Percentiles rank a stretch among this genome's conserved stretches.
Conservation (phyloP, 2,888 invertebrate genomes). For the Rotaria magnacalcarata region DNA sequence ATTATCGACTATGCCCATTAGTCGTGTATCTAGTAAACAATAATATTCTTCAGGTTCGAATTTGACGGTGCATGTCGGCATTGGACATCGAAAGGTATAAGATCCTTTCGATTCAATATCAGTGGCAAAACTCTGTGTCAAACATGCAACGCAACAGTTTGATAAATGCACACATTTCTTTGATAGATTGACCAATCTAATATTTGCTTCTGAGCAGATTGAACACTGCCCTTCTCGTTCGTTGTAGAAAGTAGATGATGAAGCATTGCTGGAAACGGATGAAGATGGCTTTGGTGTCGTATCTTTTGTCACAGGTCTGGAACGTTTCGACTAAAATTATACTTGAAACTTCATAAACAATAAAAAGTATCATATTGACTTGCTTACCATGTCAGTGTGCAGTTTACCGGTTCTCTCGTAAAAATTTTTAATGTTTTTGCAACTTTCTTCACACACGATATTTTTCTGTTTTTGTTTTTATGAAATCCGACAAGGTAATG, state of each 20-base stretch:
- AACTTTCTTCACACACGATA: too few species aligned
- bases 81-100: neutral
- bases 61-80: neutral
- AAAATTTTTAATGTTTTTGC: too few species aligned
- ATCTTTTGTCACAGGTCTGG: too few species aligned
- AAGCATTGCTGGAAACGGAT: neutral
- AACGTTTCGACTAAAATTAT: neutral
- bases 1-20: neutral
- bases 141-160: neutral
- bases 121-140: neutral
- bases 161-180: neutral
- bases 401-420: too few species aligned
- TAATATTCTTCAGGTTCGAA: slow-evolving; percentile 1
- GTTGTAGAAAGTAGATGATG: neutral
- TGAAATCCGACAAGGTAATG: too few species aligned
- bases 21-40: neutral
- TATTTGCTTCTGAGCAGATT: neutral
- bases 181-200: neutral
- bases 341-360: neutral
- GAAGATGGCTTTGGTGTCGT: neutral
- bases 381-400: neutral
- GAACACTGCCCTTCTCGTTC: neutral
- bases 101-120: neutral
- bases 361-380: neutral
- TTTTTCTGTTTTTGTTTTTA: too few species aligned